These are phyloP conservation scores for Eristalinus aeneus DNA, from an alignment of 2,888 invertebrate genomes.

Conservation along the genomic window DNA sequence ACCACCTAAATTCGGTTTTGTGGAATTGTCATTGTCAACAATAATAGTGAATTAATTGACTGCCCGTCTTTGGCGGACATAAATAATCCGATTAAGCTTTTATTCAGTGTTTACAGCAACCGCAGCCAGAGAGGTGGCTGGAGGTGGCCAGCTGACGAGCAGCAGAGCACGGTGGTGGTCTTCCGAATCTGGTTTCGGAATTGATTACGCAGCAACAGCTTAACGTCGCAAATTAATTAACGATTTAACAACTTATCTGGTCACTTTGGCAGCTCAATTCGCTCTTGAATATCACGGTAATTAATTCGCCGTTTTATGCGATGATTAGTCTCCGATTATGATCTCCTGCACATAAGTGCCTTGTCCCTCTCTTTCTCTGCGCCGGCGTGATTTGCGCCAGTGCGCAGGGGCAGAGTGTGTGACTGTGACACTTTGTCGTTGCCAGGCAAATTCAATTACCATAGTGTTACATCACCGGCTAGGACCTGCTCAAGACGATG, in stretches of 20 bases:
- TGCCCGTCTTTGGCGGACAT: constrained; percentile 67
- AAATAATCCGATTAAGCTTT: constrained; percentile 69
- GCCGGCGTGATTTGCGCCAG: constrained; percentile 23
- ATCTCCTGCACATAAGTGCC: constrained; percentile 18
- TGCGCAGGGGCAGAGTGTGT: neutral
- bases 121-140: neutral
- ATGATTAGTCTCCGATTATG: constrained; percentile 65
- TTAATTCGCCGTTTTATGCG: constrained; percentile 67
- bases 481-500: constrained; percentile 28
- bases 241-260: constrained; percentile 71
- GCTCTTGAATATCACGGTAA: constrained; percentile 64
- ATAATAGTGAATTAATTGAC: constrained; percentile 70
- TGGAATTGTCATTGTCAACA: constrained; percentile 50
- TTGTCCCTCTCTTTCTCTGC: neutral
- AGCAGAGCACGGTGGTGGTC: constrained; percentile 45
- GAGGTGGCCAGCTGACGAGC: neutral
- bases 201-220: constrained; percentile 71
- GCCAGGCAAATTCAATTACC: constrained; percentile 37
- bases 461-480: constrained; percentile 49
- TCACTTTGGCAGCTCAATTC: constrained; percentile 70
- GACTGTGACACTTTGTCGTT: neutral
- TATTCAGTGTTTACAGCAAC: constrained; percentile 68
- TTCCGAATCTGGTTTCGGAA: constrained; percentile 64
- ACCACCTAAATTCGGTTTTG: constrained; percentile 48
- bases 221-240: constrained; percentile 70